phyloP scores from a whole-genome alignment of 1,140 invertebrate species.

The Hycleus cichorii region DNA sequence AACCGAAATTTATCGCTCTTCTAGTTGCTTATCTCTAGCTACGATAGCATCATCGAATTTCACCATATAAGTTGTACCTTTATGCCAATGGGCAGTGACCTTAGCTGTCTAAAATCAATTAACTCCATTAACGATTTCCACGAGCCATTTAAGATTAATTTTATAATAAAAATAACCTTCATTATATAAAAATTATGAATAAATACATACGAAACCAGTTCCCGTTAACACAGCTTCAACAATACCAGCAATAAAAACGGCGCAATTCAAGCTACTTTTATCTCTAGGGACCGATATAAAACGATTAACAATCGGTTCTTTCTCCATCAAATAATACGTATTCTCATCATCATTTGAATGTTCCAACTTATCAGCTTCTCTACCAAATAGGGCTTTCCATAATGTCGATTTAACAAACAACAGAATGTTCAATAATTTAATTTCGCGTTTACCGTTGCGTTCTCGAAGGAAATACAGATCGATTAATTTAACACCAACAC shows the following conservation, averaged over 20 bases:
- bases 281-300: conserved; percentile 98
- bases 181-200: not conserved
- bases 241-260: conserved; percentile 97
- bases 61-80: conserved; percentile 98
- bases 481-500: conserved; percentile 88
- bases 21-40: conserved; percentile 82
- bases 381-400: conserved; percentile 97
- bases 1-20: conserved; percentile 61
- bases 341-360: conserved; percentile 97
- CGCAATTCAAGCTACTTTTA: conserved; percentile 94
- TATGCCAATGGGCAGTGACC: conserved; percentile 97
- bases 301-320: conserved; percentile 93
- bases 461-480: conserved; percentile 92
- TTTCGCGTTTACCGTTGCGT: conserved; percentile 89
- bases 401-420: conserved; percentile 93
- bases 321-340: conserved; percentile 98
- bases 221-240: conserved; percentile 92
- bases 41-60: conserved; percentile 96
- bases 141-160: too few relatives aligned
- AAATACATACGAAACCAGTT: conserved; percentile 82
- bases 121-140: not conserved
- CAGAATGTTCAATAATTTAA: conserved; percentile 90
- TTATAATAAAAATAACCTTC: too few relatives aligned
- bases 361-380: conserved; percentile 97
- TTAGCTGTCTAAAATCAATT: conserved; percentile 76